phyloP scores from a whole-genome alignment of 2,888 invertebrate species.

The Miltochrista miniata region DNA sequence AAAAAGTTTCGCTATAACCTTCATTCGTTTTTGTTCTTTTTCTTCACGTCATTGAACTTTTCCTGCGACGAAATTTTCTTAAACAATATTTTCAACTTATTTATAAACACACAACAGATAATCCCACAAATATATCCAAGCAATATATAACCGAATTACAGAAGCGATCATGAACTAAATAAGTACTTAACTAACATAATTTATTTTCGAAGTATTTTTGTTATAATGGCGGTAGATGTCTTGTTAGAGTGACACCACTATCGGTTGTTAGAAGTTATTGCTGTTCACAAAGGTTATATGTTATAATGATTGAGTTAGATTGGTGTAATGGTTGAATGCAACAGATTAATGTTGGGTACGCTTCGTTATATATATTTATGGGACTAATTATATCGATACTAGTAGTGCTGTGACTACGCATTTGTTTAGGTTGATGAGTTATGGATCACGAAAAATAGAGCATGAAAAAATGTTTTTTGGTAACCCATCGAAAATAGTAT shows the following conservation, averaged over 20 bases:
- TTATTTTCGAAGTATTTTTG: constrained; percentile 35
- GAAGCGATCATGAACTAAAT: constrained; percentile 10
- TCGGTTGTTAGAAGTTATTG: constrained; percentile 30
- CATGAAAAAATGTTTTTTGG: no score
- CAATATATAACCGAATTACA: constrained; percentile 16
- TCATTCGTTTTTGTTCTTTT: no score
- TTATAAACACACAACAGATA: not conserved
- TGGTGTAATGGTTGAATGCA: constrained; percentile 18
- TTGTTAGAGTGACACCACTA: constrained; percentile 32
- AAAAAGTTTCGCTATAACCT: no score
- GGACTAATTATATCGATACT: no score
- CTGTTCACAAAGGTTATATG: constrained; percentile 18
- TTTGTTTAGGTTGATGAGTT: no score
- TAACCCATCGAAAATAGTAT: no score
- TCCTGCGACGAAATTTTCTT: no score
- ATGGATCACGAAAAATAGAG: no score
- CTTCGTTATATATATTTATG: not conserved
- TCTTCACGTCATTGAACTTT: no score
- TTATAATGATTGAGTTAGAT: constrained; percentile 15
- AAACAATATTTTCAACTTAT: no score
- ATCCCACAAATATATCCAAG: not conserved
- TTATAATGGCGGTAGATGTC: constrained; percentile 21
- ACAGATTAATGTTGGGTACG: constrained; percentile 11
- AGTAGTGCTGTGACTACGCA: no score
- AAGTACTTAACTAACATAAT: constrained; percentile 15